phyloP scores from a whole-genome alignment of 2,888 invertebrate genomes.

The Scaptomyza flava region DNA sequence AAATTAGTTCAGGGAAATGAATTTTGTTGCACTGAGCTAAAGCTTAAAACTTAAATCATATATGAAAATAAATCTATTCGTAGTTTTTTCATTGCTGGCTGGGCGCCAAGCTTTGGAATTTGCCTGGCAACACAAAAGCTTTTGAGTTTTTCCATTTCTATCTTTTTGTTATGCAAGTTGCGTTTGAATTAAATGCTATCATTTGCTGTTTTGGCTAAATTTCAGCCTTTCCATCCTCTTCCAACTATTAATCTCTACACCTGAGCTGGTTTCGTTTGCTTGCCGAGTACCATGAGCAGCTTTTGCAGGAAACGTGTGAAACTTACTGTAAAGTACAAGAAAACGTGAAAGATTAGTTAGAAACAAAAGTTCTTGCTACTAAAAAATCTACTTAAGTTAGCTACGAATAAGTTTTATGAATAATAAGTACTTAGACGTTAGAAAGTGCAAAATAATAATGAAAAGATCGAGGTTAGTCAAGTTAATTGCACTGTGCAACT shows the following conservation, averaged over 20 bases:
- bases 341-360: conserved; percentile 25
- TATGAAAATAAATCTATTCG: conserved; percentile 62
- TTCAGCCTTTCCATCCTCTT: conserved; percentile 16
- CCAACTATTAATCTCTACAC: conserved; percentile 85
- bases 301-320: conserved; percentile 89
- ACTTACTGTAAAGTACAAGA: conserved; percentile 85
- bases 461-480: not conserved
- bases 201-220: conserved; percentile 62
- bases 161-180: conserved; percentile 28
- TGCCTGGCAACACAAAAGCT: conserved; percentile 65
- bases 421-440: conserved; percentile 10
- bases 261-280: conserved; percentile 88
- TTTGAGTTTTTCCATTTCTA: conserved; percentile 26
- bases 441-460: conserved; percentile 32
- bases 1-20: no score
- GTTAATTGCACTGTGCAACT: conserved; percentile 7
- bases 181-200: conserved; percentile 60
- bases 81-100: conserved; percentile 28
- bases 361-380: not conserved
- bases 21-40: conserved; percentile 36
- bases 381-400: conserved; percentile 36
- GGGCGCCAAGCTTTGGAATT: conserved; percentile 24
- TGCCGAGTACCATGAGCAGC: conserved; percentile 90
- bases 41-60: conserved; percentile 64
- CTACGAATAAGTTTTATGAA: conserved; percentile 28